These are phyloP conservation scores for Conops quadrifasciatus DNA, from an alignment of 2,888 invertebrate species.

Conservation along the genomic window DNA sequence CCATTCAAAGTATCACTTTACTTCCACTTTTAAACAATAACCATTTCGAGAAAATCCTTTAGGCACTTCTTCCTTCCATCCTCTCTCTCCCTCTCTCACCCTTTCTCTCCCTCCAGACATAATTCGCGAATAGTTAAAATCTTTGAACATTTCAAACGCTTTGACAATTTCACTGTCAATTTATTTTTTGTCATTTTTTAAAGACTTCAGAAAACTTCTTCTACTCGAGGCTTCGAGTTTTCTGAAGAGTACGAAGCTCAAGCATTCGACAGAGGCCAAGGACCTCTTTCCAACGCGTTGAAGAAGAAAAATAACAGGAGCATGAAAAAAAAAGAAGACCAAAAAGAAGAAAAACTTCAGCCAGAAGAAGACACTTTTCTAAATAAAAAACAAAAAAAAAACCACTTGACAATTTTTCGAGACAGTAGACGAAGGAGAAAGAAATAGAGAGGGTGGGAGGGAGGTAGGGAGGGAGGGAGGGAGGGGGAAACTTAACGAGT, in stretches of 20 bases:
- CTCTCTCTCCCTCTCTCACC: not conserved
- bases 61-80: not conserved
- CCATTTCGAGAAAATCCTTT: not conserved
- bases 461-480: not conserved
- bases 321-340: not conserved
- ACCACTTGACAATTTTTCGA: not conserved
- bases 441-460: not conserved
- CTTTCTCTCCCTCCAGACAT: not conserved
- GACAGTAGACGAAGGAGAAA: no score
- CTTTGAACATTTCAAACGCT: not conserved
- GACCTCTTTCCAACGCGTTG: not conserved
- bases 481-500: not conserved
- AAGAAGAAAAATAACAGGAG: conserved; percentile 6
- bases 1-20: not conserved
- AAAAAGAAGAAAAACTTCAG: not conserved
- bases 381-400: no score
- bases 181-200: not conserved
- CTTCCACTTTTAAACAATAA: no score
- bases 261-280: not conserved
- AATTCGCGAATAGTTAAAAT: not conserved
- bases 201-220: conserved; percentile 7
- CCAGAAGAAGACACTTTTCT: not conserved
- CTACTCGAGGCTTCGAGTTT: not conserved
- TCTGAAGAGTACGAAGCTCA: not conserved
- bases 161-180: conserved; percentile 13